Conservation (phyloP, 2,797 vertebrate species). For the Liasis olivaceus region DNA sequence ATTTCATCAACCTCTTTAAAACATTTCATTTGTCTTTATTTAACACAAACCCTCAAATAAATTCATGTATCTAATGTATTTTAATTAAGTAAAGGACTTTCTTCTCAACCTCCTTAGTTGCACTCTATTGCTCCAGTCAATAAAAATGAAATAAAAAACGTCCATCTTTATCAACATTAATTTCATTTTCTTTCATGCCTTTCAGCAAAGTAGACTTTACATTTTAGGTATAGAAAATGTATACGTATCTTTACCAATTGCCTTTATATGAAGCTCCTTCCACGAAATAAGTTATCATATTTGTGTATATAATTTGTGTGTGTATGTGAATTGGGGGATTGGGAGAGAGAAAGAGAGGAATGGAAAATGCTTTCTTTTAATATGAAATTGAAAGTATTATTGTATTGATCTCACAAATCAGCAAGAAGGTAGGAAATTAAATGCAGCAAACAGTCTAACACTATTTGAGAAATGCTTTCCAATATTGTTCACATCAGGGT, state of each 20-base stretch:
- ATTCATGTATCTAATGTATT: conserved; percentile 62
- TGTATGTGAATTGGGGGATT: neutral
- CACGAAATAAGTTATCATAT: neutral
- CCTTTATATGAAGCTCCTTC: neutral
- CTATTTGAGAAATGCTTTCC: neutral
- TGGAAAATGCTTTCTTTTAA: neutral
- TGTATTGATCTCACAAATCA: neutral
- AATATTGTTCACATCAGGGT: neutral
- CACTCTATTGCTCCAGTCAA: conserved; percentile 60
- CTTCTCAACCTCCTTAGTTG: conserved; percentile 57
- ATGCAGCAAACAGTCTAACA: neutral
- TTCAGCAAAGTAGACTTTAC: neutral
- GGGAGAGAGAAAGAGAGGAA: neutral
- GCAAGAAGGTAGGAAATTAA: neutral
- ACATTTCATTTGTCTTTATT: conserved; percentile 68
- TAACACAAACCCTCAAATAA: conserved; percentile 62
- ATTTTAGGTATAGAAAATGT: neutral
- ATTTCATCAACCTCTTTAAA: conserved; percentile 55
- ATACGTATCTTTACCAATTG: conserved; percentile 5
- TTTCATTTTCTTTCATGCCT: conserved; percentile 46
- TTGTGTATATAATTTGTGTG: neutral
- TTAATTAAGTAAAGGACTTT: conserved; percentile 68
- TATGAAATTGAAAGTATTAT: neutral
- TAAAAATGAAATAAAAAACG: conserved; percentile 55
- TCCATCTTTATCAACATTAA: conserved; percentile 59